Percentiles rank a stretch among this genome's conserved stretches.
These are phyloP conservation scores for Tachuris rubrigastra DNA, from an alignment of 2,113 vertebrate species.

Conservation along the genomic window DNA sequence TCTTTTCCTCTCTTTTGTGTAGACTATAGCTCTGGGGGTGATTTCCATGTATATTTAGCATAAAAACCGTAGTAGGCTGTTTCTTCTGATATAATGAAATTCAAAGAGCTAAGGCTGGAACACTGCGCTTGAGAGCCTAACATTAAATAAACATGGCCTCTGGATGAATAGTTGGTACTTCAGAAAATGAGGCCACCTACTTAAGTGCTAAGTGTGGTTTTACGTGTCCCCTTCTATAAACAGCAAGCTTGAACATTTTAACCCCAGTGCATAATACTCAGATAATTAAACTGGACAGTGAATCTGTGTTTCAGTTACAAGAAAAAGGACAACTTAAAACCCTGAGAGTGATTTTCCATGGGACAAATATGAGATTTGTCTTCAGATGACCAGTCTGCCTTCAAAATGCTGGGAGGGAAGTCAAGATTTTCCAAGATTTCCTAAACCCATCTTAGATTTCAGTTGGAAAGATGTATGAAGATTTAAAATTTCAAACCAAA, in stretches of 20 bases:
- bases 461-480: neutral
- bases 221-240: neutral
- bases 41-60: neutral
- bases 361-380: neutral
- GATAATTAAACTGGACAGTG: neutral
- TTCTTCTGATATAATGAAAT: neutral
- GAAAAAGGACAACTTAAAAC: neutral
- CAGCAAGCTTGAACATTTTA: neutral
- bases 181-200: constrained; percentile 47
- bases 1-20: neutral
- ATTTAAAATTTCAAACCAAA: neutral
- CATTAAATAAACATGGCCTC: constrained; percentile 58
- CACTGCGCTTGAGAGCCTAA: neutral
- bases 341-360: neutral
- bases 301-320: neutral
- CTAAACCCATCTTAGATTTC: neutral
- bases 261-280: neutral
- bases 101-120: neutral
- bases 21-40: accelerated
- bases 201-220: neutral
- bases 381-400: neutral
- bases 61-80: neutral
- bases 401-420: accelerated
- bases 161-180: constrained; percentile 1
- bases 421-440: neutral